phyloP scores from a whole-genome alignment of 2,888 invertebrate species.

The Melanotus villosus region DNA sequence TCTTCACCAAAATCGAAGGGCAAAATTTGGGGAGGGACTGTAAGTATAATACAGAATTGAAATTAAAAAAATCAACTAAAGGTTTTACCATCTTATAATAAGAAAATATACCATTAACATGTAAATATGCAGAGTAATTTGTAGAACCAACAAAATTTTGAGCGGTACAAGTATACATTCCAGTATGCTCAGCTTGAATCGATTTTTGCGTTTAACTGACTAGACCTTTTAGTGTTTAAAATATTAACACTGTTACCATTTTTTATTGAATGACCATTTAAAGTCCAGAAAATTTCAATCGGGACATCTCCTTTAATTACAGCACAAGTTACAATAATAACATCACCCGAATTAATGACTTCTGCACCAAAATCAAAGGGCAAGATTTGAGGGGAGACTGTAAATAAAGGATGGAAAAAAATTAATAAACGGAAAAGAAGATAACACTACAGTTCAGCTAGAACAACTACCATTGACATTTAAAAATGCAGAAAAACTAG shows the following conservation, averaged over 20 bases:
- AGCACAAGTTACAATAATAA: constrained; percentile 82
- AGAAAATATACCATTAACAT: constrained; percentile 70
- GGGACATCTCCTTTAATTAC: constrained; percentile 86
- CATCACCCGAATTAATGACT: constrained; percentile 83
- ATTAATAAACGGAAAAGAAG: too few relatives aligned
- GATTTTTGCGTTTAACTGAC: constrained; percentile 70
- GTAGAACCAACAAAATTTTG: constrained; percentile 69
- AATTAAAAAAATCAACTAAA: constrained; percentile 24
- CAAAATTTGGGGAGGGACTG: constrained; percentile 80
- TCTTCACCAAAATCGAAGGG: constrained; percentile 83
- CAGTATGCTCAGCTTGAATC: constrained; percentile 68
- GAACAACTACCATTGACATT: constrained; percentile 74
- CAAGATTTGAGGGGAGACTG: constrained; percentile 80
- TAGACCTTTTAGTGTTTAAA: constrained; percentile 68
- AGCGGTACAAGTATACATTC: constrained; percentile 71
- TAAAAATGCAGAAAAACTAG: constrained; percentile 69
- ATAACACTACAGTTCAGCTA: too few relatives aligned
- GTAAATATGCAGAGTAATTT: constrained; percentile 67
- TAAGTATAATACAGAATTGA: constrained; percentile 51
- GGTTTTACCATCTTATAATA: not conserved
- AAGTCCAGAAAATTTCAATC: constrained; percentile 81
- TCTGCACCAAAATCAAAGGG: constrained; percentile 83
- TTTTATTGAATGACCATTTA: constrained; percentile 68
- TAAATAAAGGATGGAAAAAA: constrained; percentile 40
- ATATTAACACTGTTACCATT: constrained; percentile 67